Evolutionary conservation across 2,888 invertebrate genomes (phyloP).

Genomic region (Amblyjoppa fuscipennis): DNA sequence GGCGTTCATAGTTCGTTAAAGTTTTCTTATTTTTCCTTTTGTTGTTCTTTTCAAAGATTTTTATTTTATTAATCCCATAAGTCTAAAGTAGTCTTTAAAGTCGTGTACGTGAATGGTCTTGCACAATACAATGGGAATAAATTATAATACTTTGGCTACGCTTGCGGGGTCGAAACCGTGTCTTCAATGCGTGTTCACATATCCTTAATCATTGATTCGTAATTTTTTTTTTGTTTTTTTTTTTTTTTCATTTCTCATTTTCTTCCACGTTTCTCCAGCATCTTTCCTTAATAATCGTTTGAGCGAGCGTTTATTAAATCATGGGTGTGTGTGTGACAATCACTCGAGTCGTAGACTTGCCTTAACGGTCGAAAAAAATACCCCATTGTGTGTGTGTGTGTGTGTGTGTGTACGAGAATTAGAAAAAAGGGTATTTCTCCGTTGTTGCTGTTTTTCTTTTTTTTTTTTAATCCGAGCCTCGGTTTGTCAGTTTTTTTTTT

Average conservation of each 20-base stretch:
- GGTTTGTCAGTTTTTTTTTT: constrained; percentile 19
- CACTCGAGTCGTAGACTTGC: constrained; percentile 52
- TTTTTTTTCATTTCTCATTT: constrained; percentile 27
- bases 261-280: constrained; percentile 50
- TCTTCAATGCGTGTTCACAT: constrained; percentile 69
- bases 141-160: constrained; percentile 86
- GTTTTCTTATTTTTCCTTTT: constrained; percentile 49
- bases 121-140: constrained; percentile 85
- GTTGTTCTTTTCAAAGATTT: constrained; percentile 78
- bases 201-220: constrained; percentile 59
- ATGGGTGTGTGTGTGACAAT: constrained; percentile 28
- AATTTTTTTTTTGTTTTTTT: constrained; percentile 31
- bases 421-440: constrained; percentile 50
- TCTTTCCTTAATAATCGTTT: constrained; percentile 64
- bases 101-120: constrained; percentile 83
- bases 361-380: constrained; percentile 40
- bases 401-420: constrained; percentile 16
- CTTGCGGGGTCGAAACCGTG: constrained; percentile 81
- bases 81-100: constrained; percentile 84
- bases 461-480: background rate
- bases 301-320: constrained; percentile 64
- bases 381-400: constrained; percentile 31
- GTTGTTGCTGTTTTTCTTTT: constrained; percentile 28
- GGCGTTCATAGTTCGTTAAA: background rate
- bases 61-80: constrained; percentile 85